Evolutionary conservation across 2,888 invertebrate species (phyloP), one percentile per base, ranked within the genome.

Genomic region (Callosobruchus maculatus): DNA sequence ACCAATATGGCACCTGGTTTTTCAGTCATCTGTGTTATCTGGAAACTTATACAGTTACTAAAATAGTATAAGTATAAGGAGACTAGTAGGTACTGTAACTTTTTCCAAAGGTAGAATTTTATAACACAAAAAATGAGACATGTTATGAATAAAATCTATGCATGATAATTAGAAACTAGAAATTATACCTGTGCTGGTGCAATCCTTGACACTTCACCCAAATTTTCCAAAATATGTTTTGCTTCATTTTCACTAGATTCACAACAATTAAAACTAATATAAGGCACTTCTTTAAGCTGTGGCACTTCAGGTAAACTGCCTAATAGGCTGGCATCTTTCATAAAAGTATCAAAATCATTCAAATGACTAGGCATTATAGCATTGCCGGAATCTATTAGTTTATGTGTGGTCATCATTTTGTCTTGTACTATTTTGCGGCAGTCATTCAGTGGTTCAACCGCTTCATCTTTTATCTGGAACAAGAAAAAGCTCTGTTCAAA

Each of bases 291-390:
- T 78, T 88, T 88, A n/a, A 89, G 83, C 73, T 86, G 86, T 31
- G 90, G 90, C 21, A 90, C 89, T 79, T 89, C 90, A 26, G 90
- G 90, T 74, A 90, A 85, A 80, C 89, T 89, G 71, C 88, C 89
- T 73, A 89, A 77, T 67, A 80, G 76, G 73, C 80, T 82, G 30
- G 85, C 81, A 75, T 83, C 80, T 0, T 71, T 71, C 26, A 31
- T 21, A 71, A 71, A 71, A 31, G 78, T 77, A 73, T 80, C 77
- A 78, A 85, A 85, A 73, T 77, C 80, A 31, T 82, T 78, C 20
- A 81, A 69, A 79, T 80, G 75, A 20, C 76, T 73, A 79, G 75
- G 76, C 78, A 79, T 73, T 67, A 83, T 70, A 2, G 71, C 70
- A 72, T 82, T 81, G n/a, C 84, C 82, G 74, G 85, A 81, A 72